Percentiles rank a stretch among this genome's conserved stretches.
These are phyloP conservation scores for Selenia dentaria DNA, from an alignment of 2,888 invertebrate genomes.

Conservation along the genomic window DNA sequence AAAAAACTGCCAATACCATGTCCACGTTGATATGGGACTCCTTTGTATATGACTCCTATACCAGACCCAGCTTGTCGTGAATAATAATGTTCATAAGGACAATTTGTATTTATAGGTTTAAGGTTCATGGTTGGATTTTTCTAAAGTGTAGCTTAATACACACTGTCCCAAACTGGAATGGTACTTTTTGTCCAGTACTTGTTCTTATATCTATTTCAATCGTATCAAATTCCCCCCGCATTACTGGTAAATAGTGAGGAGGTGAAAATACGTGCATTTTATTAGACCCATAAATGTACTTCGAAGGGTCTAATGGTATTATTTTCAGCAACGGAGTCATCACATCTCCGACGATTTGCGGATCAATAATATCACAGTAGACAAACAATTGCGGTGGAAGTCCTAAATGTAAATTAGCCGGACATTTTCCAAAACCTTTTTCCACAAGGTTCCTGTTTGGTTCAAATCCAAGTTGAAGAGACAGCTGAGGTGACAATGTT, in stretches of 20 bases:
- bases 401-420: too few relatives aligned
- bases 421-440: too few relatives aligned
- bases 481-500: conserved; percentile 24
- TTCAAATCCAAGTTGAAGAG: conserved; percentile 30
- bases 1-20: conserved; percentile 36
- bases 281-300: conserved; percentile 32
- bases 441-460: too few relatives aligned
- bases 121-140: conserved; percentile 31
- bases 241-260: conserved; percentile 37
- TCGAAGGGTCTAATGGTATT: conserved; percentile 25
- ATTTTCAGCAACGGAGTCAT: conserved; percentile 34
- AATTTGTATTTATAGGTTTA: conserved; percentile 16
- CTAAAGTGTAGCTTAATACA: conserved; percentile 39
- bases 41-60: conserved; percentile 37
- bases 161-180: conserved; percentile 40
- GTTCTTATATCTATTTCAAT: conserved; percentile 46
- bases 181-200: conserved; percentile 35
- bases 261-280: conserved; percentile 35
- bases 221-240: conserved; percentile 42
- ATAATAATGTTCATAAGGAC: conserved; percentile 33
- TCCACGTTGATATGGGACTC: conserved; percentile 27
- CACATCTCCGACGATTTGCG: conserved; percentile 33
- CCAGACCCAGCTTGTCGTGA: conserved; percentile 37
- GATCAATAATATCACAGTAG: too few relatives aligned
- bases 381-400: too few relatives aligned